phyloP scores from a whole-genome alignment of 1,140 invertebrate genomes.

The Homarus americanus region DNA sequence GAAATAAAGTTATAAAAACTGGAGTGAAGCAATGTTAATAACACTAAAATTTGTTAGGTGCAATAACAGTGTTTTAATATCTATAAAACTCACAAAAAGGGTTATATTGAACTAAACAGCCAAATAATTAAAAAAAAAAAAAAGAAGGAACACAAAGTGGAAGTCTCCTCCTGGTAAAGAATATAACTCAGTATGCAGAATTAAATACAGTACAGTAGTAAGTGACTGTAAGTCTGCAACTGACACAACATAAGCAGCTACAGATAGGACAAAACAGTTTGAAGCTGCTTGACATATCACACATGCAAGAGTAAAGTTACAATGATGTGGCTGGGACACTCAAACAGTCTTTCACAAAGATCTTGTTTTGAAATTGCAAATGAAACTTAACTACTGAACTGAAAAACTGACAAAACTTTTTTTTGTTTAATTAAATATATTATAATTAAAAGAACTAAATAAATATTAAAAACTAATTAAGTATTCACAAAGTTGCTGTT shows the following conservation, averaged over 20 bases:
- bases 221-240: neutral
- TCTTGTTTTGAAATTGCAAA: neutral
- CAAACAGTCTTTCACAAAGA: neutral
- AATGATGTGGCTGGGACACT: neutral
- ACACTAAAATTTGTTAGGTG: neutral
- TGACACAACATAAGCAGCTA: slow-evolving; percentile 17
- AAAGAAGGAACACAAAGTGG: neutral
- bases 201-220: neutral
- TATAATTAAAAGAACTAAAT: too few relatives aligned
- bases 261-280: neutral
- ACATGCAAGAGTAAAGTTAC: slow-evolving; percentile 11
- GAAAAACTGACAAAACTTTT: too few relatives aligned
- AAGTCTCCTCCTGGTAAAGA: too few relatives aligned
- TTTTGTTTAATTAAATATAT: too few relatives aligned
- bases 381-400: neutral
- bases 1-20: neutral
- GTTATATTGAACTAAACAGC: too few relatives aligned
- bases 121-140: neutral
- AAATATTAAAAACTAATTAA: too few relatives aligned
- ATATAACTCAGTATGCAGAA: neutral
- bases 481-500: too few relatives aligned
- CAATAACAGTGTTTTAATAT: neutral
- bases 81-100: neutral
- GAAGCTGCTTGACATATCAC: neutral
- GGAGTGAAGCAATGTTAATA: neutral